These are phyloP conservation scores for Scleropages formosus DNA, from an alignment of 2,797 vertebrate species.

Conservation along the genomic window DNA sequence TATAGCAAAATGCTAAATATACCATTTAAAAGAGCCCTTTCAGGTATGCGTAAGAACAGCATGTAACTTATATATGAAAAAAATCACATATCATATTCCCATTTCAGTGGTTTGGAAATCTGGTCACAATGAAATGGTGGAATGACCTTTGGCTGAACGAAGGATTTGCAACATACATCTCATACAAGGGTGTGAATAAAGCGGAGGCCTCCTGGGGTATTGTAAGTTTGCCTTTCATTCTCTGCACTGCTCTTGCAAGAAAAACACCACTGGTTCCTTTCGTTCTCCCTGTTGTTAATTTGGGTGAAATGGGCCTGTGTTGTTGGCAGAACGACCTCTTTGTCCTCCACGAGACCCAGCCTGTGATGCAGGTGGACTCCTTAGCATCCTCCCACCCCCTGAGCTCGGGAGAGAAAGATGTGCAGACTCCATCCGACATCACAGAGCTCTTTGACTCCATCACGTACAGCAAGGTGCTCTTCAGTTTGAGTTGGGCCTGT, in stretches of 20 bases:
- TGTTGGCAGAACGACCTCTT: constrained; percentile 50
- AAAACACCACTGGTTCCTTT: background rate
- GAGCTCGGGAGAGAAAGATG: constrained; percentile 22
- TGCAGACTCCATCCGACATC: constrained; percentile 53
- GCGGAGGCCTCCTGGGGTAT: constrained; percentile 53
- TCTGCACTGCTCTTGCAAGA: background rate
- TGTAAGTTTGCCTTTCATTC: constrained; percentile 44
- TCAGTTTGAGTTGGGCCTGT: background rate
- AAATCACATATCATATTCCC: background rate
- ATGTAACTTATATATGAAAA: too few species aligned
- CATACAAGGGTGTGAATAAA: constrained; percentile 49
- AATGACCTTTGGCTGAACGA: constrained; percentile 75
- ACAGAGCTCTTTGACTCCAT: constrained; percentile 56
- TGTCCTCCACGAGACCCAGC: constrained; percentile 44
- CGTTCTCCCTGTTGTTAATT: background rate
- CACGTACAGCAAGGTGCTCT: constrained; percentile 66
- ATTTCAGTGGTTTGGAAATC: constrained; percentile 76
- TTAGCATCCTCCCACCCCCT: constrained; percentile 62
- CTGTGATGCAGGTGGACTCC: constrained; percentile 57
- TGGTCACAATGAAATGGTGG: constrained; percentile 80
- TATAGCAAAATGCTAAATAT: too few species aligned
- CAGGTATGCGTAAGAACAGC: background rate
- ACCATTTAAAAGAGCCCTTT: too few species aligned
- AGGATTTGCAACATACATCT: constrained; percentile 67
- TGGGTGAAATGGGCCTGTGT: constrained; percentile 1